Evolutionary conservation across 2,113 vertebrate genomes (phyloP), one percentile per base, ranked within the genome.

Genomic region (Tetrao urogallus): DNA sequence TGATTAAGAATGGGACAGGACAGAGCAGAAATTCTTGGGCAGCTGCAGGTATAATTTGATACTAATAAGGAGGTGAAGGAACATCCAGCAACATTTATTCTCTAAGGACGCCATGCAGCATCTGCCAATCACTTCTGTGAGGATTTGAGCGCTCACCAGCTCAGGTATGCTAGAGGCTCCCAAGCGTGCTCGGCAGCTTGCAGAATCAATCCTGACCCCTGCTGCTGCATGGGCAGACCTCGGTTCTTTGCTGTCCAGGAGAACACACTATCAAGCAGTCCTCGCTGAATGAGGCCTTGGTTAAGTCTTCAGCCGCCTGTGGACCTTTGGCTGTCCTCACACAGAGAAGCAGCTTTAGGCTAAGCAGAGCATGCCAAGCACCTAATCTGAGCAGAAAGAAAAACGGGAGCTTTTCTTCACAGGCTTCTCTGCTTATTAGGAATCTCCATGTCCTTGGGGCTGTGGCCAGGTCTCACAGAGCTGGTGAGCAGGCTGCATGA

Each of bases 21-120:
- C 69, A 86, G 60, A 94, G 70, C 65, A 95, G 83, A 92, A 88
- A 88, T 60, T 56, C 76, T 82, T 82, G 92, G 91, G 60, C 91
- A 96, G 89, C 70, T 96, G 89, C 73, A 30, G 78, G 45, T 91
- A 84, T 91, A 96, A 95, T 94, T 95, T 96, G 52, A 73, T 90
- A 22, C 85, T 94, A 91, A 94, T 90, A 95, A 94, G 76, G 52
- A 91, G 86, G 76, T 30, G 90, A 93, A 94, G 70, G 82, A 94
- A 66, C 36, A 95, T 86, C 47, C 76, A 91, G 64, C 75, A 93
- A 45, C 40, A 50, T 40, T 72, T 94, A 94, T 90, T 94, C 94
- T 94, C 93, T 54, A 24, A 83, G 90, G 96, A 93, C 6, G 8
- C 40, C 74, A 89, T 93, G 36, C 73, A 4, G 77, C 85, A 96